Conservation (phyloP, 2,113 vertebrate species). For the Ptyas mucosa region DNA sequence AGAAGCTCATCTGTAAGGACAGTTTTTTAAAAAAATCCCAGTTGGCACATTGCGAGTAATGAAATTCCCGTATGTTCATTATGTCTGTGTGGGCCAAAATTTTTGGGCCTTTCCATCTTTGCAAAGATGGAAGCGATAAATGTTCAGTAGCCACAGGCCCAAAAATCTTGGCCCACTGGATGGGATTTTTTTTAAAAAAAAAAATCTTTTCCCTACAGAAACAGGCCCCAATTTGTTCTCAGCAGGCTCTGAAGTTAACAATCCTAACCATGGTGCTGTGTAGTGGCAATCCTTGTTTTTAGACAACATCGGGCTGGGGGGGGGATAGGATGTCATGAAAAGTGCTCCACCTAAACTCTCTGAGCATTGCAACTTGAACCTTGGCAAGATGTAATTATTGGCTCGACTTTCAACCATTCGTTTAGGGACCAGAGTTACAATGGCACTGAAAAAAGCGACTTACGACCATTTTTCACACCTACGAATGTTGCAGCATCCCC, state of each 20-base stretch:
- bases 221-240: neutral
- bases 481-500: neutral
- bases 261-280: neutral
- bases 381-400: constrained; percentile 45
- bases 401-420: neutral
- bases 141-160: neutral
- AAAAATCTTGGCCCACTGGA: neutral
- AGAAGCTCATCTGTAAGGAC: neutral
- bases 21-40: neutral
- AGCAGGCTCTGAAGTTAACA: neutral
- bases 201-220: neutral
- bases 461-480: neutral
- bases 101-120: too few relatives aligned
- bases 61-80: neutral
- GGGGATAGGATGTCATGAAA: neutral
- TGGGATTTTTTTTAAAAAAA: too few relatives aligned
- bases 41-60: neutral
- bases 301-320: neutral
- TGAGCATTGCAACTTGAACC: constrained; percentile 48
- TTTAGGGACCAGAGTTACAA: neutral
- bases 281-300: neutral
- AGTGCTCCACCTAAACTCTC: constrained; percentile 33
- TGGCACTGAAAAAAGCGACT: neutral
- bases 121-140: neutral
- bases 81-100: neutral